Evolutionary conservation across 2,888 invertebrate genomes (phyloP).

Genomic region (Linyphia triangularis): DNA sequence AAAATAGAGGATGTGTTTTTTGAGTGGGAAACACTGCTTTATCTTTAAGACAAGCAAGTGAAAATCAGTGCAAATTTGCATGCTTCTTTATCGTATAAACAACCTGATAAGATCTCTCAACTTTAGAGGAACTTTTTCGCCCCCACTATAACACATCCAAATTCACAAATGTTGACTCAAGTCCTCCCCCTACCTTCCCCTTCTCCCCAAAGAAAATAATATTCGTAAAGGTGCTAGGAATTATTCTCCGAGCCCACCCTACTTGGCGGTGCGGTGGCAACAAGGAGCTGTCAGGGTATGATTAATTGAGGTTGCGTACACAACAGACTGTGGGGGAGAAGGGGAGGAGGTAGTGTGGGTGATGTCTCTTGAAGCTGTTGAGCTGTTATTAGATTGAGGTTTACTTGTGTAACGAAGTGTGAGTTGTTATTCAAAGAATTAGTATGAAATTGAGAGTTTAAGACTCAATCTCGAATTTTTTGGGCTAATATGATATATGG

Average conservation of each 20-base stretch:
- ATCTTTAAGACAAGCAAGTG: too few species aligned
- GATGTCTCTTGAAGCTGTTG: background rate
- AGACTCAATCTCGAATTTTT: too few species aligned
- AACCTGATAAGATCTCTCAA: background rate
- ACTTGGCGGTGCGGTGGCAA: background rate
- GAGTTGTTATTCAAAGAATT: too few species aligned
- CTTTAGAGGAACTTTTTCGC: background rate
- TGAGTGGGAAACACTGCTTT: too few species aligned
- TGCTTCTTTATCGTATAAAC: background rate
- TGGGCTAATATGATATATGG: too few species aligned
- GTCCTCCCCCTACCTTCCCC: background rate
- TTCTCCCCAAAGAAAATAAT: background rate
- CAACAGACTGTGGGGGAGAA: slow-evolving; percentile 18
- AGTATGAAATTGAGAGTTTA: too few species aligned
- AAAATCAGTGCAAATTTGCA: background rate
- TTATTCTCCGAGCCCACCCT: too few species aligned
- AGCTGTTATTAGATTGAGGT: background rate
- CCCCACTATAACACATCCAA: background rate
- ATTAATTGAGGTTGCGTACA: slow-evolving; percentile 28
- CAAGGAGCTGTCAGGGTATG: slow-evolving; percentile 40
- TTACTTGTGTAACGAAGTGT: too few species aligned
- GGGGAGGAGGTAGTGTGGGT: background rate
- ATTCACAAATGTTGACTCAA: background rate
- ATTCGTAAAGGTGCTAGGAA: background rate
- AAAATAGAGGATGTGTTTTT: too few species aligned